Conservation (phyloP, 30 jellyfish, hydroid and myxozoan species). For the Mastigias papua region DNA sequence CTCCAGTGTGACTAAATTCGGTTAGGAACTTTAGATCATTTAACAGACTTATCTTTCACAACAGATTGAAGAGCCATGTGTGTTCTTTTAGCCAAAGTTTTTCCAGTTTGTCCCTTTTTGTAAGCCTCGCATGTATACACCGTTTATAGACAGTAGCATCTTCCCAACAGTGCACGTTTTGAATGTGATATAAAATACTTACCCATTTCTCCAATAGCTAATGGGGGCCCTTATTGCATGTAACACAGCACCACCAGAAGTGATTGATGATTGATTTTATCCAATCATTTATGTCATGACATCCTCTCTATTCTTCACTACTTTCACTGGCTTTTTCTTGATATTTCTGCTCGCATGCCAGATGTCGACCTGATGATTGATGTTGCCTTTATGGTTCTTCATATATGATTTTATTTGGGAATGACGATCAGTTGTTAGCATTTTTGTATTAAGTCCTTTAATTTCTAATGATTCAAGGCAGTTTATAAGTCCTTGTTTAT, state of each 20-base stretch:
- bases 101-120: conserved; percentile 8
- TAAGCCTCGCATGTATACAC: conserved; percentile 14
- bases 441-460: conserved; percentile 1
- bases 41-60: conserved; percentile 33
- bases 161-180: conserved; percentile 47
- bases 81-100: conserved; percentile 22
- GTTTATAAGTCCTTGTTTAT: conserved; percentile 42
- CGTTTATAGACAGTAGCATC: conserved; percentile 10
- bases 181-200: conserved; percentile 32
- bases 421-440: conserved; percentile 65
- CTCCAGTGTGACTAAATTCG: conserved; percentile 47
- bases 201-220: conserved; percentile 50
- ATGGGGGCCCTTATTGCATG: conserved; percentile 29
- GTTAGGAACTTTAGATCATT: conserved; percentile 27
- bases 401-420: conserved; percentile 36
- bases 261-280: conserved; percentile 39
- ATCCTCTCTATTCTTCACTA: conserved; percentile 16
- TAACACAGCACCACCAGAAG: conserved; percentile 72
- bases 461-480: conserved; percentile 19
- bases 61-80: conserved; percentile 10
- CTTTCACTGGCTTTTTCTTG: conserved; percentile 25
- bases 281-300: conserved; percentile 41
- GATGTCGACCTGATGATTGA: conserved; percentile 61
- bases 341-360: conserved; percentile 64
- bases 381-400: conserved; percentile 30